These are phyloP conservation scores for Osmerus mordax DNA, from an alignment of 2,113 vertebrate genomes.

Conservation along the genomic window DNA sequence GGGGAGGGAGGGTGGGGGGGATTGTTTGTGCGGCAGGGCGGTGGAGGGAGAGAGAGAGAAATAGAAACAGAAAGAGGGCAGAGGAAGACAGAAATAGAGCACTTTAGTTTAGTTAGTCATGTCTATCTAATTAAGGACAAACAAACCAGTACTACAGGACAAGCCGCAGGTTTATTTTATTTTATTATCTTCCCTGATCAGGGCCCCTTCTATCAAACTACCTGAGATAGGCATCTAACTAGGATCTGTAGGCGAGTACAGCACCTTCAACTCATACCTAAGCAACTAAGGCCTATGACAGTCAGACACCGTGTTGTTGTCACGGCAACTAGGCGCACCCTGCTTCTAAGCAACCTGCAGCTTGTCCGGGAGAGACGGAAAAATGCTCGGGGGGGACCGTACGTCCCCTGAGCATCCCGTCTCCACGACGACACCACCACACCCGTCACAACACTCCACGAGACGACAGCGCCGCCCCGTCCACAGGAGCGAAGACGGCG, in stretches of 20 bases:
- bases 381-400: constrained; percentile 46
- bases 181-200: constrained; percentile 41
- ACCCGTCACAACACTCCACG: constrained; percentile 73
- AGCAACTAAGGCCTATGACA: neutral
- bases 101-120: constrained; percentile 65
- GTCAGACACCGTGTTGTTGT: too few relatives aligned
- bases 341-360: constrained; percentile 56
- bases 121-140: constrained; percentile 45
- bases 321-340: neutral
- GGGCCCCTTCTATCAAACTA: constrained; percentile 19
- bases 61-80: constrained; percentile 24
- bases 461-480: constrained; percentile 64
- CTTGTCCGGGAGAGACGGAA: constrained; percentile 60
- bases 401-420: constrained; percentile 46
- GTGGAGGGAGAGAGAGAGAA: constrained; percentile 19
- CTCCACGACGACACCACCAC: constrained; percentile 51
- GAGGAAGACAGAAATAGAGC: constrained; percentile 19
- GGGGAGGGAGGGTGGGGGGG: constrained; percentile 36
- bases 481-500: constrained; percentile 48
- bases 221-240: constrained; percentile 4
- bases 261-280: constrained; percentile 8
- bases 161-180: constrained; percentile 54
- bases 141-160: constrained; percentile 49
- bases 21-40: constrained; percentile 21
- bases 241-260: neutral